Base-by-base conservation (phyloP, 1,140 invertebrate genomes). In the Meloidogyne chitwoodi region DNA sequence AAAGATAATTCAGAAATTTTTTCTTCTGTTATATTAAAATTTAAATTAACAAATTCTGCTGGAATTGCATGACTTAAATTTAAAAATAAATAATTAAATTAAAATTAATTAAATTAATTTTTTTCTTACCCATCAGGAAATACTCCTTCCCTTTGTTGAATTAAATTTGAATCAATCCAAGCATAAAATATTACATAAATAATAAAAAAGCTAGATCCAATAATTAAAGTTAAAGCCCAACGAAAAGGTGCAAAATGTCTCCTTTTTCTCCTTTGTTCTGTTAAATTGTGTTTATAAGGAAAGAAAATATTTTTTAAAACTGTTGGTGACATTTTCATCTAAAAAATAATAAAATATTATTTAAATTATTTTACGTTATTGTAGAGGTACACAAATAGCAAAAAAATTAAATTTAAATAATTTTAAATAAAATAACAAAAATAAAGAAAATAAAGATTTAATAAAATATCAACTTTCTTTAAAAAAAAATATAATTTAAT, bases 121-220 rank as follows among this genome's bases (percentile, higher is more conserved):
- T 26, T 38, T 38, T 64, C 65, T 69, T 76, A 24, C 68, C 72
- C 72, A 77, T 76, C 48, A 24, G 41, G 61, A 66, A 76, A 56
- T 68, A 56, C 48, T 56, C 48, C 48, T 19, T 26, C 27, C 26
- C 63, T 67, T 26, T 76, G 61, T 41, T 41, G 24, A 56, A 56
- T 56, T 56, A 76, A 70, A 10, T 69, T 67, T n/a, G 34, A 24
- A 34, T 24, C 29, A 24, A 76, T 22, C 19, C 22, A 64, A 19
- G 67, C 34, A 34, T 76, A 76, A 64, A 76, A 76, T 0, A 67
- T 12, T 8, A 76, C 44, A 38, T 77, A 76, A 48, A 77, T 19
- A 26, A n/a, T n/a, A 48, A 77, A 76, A 77, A 77, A 76, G 38
- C n/a, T 31, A n/a, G 66, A 26, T n/a, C 48, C 68, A 38, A 76